phyloP scores from a whole-genome alignment of 37 sponge, comb jelly and placozoan species.

The Spongilla lacustris region DNA sequence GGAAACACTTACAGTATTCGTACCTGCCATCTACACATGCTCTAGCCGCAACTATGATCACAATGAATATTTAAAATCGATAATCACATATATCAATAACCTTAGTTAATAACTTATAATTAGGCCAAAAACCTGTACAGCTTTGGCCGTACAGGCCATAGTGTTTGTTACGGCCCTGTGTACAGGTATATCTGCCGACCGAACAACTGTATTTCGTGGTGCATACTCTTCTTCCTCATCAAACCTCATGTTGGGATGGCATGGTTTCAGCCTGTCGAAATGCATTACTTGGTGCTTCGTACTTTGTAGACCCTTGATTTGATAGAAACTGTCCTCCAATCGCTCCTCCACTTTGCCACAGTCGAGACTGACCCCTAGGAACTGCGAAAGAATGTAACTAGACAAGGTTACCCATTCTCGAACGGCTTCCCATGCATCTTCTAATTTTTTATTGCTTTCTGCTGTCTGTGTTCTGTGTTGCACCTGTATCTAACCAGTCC shows the following conservation, averaged over 20 bases:
- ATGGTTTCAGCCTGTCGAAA: slow-evolving; percentile 12
- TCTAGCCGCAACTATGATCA: no score
- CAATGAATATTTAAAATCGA: no score
- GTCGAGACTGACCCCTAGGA: slow-evolving; percentile 3
- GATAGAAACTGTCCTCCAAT: not conserved
- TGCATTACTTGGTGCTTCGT: not conserved
- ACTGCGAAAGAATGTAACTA: slow-evolving; percentile 16
- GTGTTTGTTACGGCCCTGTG: not conserved
- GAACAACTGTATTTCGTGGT: not conserved
- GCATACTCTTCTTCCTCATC: not conserved
- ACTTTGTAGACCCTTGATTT: not conserved
- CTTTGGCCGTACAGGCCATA: no score
- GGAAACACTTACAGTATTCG: no score
- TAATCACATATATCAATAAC: no score
- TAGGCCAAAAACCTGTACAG: no score
- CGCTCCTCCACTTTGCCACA: not conserved
- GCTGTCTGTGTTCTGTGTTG: not conserved
- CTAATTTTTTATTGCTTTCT: slow-evolving; percentile 5
- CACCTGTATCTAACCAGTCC: not conserved
- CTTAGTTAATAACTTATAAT: no score
- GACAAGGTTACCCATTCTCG: slow-evolving; percentile 5
- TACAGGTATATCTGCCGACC: not conserved
- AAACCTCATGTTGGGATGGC: not conserved
- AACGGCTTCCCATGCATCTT: not conserved
- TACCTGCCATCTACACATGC: no score